Base-by-base conservation (phyloP, 2,113 vertebrate species). In the Lophura nycthemera region DNA sequence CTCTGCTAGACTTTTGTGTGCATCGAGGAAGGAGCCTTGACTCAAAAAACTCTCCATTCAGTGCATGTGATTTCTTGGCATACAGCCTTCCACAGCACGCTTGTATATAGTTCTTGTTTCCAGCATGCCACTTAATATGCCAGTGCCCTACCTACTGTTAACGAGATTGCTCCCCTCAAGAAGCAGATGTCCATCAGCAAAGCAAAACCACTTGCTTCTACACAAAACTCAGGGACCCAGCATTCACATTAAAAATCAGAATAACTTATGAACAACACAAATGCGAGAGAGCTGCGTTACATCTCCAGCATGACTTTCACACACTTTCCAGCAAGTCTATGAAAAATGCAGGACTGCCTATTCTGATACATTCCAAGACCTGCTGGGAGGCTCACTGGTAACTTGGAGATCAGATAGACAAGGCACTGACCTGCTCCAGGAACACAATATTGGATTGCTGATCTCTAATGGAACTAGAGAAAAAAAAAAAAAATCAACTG, bases 381-480 rank as follows among this genome's bases (percentile, higher is more conserved):
- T 42, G 34, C 69, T 77, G 32, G 6, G 32, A 83, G 73, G 67
- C n/a, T 76, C 8, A 2, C 16, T 8, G 16, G 13, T 47, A 56
- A 13, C 82, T 32, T 42, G 61, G 57, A 54, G 50, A 96, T 57
- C 48, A 72, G 89, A 43, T 13, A 69, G 86, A 38, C 57, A 75
- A 88, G 85, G 57, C 34, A n/a, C 52, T 57, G 65, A 42, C 34
- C 32, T 83, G 74, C 86, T 77, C 83, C 79, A 89, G 86, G 83
- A 72, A 86, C 5, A 3, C 52, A 36, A 13, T 79, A 87, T 45
- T 73, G 83, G 45, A 82, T 88, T 87, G 87, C 76, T 79, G 4
- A 2, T 45, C 75, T 63, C 78, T 96, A 94, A 96, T 73, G 75
- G 77, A 95, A 60, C 72, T 30, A 36, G 64, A 76, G 71, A 10